Evolutionary conservation across 1,140 invertebrate species (phyloP), one percentile per base, ranked within the genome.

Genomic region (Parapsyche elsis): DNA sequence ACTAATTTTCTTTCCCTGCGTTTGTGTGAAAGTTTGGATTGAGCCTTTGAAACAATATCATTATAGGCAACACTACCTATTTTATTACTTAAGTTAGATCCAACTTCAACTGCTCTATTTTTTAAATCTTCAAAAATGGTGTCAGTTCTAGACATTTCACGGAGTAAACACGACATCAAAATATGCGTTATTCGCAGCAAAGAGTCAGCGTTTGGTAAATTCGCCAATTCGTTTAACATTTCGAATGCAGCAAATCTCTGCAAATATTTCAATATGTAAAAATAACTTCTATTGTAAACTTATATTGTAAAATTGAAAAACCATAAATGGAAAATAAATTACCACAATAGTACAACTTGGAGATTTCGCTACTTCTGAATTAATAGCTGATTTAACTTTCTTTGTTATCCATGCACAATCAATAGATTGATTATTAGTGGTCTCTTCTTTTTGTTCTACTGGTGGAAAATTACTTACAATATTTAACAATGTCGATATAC

Each of bases 241-340:
- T 93, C 93, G 81, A 94, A 94, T 10, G 92, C 89, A 79, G 90
- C 88, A 30, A 85, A 89, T 82, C 93, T 88, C 92, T 93, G 78
- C 7, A 85, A 85, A 38, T n/a, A n/a, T n/a, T n/a, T n/a, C n/a
- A n/a, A n/a, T n/a, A 76, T 76, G 59, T 24, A 57, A 53, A 75
- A 53, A 57, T 12, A 19, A 74, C 5, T 49, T 49, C 16, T 24
- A 59, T 16, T 59, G 16, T n/a, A 16, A 59, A 30, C 21, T 21
- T 9, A 21, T 10, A 61, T 23, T 61, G 19, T 2, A 24, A 61
- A n/a, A n/a, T 53, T 53, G 16, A 61, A 61, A 10, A 5, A 61
- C 21, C 59, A 21, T 19, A 5, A 61, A 4, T 2, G 19, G 0
- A 74, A 0, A 53, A 74, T 76, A 46, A 12, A 76, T 77, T 64